Conservation (phyloP, 1,140 invertebrate species). For the Trachymyrmex cornetzi region DNA sequence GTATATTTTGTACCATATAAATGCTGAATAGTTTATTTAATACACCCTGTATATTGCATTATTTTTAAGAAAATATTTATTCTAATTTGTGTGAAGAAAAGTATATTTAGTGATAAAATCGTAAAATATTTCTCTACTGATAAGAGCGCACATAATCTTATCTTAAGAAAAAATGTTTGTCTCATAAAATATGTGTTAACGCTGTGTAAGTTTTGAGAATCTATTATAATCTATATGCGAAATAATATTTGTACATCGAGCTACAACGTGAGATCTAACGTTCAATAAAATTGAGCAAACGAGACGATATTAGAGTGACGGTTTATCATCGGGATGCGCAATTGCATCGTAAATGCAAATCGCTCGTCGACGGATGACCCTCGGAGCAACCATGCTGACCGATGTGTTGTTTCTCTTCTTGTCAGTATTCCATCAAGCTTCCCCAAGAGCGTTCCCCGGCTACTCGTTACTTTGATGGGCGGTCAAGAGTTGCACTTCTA, state of each 20-base stretch:
- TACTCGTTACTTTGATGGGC: constrained; percentile 63
- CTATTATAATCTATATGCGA: background rate
- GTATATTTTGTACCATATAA: too few relatives aligned
- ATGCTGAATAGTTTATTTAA: too few relatives aligned
- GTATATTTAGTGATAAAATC: background rate
- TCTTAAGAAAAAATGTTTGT: background rate
- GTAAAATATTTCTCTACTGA: background rate
- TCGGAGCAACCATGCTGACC: constrained; percentile 41
- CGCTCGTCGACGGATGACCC: constrained; percentile 42
- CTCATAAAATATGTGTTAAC: too few relatives aligned
- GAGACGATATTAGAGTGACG: constrained; percentile 28
- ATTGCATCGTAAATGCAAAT: constrained; percentile 64
- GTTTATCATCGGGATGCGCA: constrained; percentile 47
- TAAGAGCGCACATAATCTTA: background rate
- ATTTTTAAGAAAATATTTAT: background rate
- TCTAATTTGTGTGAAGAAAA: background rate
- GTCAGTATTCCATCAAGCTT: constrained; percentile 58
- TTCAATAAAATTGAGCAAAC: background rate
- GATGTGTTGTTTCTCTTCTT: constrained; percentile 62
- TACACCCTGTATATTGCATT: background rate
- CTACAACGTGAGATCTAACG: background rate
- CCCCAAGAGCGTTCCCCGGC: constrained; percentile 31
- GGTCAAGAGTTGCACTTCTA: constrained; percentile 70
- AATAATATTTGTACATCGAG: background rate
- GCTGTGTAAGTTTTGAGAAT: too few relatives aligned